Conservation (phyloP, 2,797 vertebrate genomes). For the Catamblyrhynchus diadema region DNA sequence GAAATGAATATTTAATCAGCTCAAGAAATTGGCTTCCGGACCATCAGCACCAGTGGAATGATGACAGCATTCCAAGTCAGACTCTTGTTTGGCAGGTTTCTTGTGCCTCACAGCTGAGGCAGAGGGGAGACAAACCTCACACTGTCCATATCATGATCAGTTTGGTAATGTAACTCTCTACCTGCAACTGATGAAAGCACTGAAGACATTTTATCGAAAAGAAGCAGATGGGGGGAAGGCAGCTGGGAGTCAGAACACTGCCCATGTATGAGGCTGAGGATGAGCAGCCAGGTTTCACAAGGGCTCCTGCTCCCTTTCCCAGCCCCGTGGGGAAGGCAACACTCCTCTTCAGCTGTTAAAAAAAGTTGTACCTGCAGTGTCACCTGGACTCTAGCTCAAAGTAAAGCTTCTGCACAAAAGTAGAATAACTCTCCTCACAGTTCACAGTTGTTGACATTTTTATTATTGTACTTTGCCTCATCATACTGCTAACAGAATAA, state of each 20-base stretch:
- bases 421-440: neutral
- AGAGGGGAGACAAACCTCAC: neutral
- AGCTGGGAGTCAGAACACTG: neutral
- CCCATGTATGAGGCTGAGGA: neutral
- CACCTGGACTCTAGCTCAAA: neutral
- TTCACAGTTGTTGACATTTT: neutral
- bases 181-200: neutral
- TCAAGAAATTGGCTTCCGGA: neutral
- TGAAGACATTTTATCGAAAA: neutral
- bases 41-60: neutral
- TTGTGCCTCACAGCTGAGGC: neutral
- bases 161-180: neutral
- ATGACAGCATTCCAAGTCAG: neutral
- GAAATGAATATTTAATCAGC: neutral
- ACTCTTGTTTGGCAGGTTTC: neutral
- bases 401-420: neutral
- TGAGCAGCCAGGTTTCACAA: neutral
- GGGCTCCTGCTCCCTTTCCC: neutral
- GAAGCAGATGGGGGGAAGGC: neutral
- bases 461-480: neutral
- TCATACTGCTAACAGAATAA: neutral
- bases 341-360: neutral
- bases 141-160: neutral
- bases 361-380: neutral
- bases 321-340: neutral